Conservation (phyloP, 2,113 vertebrate genomes). For the Callithrix jacchus region DNA sequence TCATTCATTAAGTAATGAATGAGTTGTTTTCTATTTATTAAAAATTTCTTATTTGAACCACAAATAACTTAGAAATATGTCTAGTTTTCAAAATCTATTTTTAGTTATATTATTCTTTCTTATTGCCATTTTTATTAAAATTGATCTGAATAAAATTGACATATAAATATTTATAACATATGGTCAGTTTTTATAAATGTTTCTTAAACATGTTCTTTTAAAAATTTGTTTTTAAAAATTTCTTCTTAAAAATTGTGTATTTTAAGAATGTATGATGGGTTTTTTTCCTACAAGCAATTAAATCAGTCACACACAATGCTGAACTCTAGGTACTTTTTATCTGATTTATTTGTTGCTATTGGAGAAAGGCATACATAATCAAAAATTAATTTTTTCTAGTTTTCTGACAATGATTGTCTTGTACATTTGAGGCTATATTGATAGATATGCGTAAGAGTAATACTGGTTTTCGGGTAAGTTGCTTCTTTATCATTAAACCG, state of each 20-base stretch:
- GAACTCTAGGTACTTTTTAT: background rate
- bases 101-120: background rate
- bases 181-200: background rate
- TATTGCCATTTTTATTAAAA: background rate
- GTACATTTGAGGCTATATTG: background rate
- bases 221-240: no score
- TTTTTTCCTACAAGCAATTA: background rate
- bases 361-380: background rate
- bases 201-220: no score
- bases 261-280: background rate
- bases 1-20: background rate
- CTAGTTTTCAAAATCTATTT: background rate
- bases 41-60: background rate
- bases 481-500: background rate
- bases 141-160: background rate
- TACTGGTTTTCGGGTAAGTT: background rate
- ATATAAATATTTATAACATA: background rate
- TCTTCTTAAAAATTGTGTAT: background rate
- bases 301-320: background rate
- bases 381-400: background rate
- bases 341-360: background rate
- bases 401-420: background rate
- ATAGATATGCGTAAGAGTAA: background rate
- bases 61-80: background rate
- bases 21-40: background rate